Percentiles rank a stretch among this genome's conserved stretches.
Conservation (phyloP, 1,140 invertebrate species). For the Teleogryllus occipitalis region DNA sequence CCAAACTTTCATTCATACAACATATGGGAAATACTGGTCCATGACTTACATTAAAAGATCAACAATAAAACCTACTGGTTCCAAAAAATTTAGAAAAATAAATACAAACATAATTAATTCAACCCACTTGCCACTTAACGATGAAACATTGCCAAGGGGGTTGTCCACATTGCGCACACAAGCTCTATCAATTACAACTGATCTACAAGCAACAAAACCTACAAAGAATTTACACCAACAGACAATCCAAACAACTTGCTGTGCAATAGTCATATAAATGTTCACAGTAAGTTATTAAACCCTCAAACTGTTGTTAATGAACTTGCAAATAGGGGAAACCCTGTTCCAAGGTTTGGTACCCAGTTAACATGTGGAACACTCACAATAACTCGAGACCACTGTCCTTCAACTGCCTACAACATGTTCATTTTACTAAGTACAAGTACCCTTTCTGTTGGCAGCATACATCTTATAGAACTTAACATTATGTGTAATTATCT, state of each 20-base stretch:
- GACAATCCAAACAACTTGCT: neutral
- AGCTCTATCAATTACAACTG: neutral
- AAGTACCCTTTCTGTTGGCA: neutral
- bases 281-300: neutral
- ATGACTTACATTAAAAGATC: neutral
- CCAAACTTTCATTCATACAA: neutral
- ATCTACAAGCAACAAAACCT: neutral
- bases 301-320: neutral
- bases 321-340: neutral
- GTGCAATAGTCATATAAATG: neutral
- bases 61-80: neutral
- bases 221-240: neutral
- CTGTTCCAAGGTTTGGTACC: neutral
- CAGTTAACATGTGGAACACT: neutral
- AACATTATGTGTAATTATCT: neutral
- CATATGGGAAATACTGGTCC: neutral
- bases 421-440: neutral
- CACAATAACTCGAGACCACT: neutral
- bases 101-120: neutral
- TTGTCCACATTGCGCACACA: neutral
- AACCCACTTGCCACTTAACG: too few relatives aligned
- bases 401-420: neutral
- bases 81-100: neutral
- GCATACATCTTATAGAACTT: neutral
- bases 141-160: neutral